phyloP scores from a whole-genome alignment of 2,888 invertebrate genomes.

The Clitarchus hookeri region DNA sequence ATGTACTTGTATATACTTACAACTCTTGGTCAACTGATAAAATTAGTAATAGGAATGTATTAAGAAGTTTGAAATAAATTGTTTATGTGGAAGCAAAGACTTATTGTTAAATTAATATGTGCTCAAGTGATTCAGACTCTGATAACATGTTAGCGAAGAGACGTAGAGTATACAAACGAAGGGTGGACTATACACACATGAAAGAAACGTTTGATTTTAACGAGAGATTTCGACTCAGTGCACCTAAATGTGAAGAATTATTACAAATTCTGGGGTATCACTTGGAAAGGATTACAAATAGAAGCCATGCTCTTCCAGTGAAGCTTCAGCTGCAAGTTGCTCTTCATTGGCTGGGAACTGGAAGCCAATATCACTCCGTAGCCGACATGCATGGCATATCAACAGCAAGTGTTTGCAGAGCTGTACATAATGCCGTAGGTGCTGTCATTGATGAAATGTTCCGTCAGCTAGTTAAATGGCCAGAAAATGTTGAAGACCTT shows the following conservation, averaged over 20 bases:
- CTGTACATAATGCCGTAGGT: not conserved
- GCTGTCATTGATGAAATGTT: not conserved
- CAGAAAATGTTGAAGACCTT: not conserved
- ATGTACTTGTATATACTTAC: not conserved
- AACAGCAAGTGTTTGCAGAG: not conserved
- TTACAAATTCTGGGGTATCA: not conserved
- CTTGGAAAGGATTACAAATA: not conserved
- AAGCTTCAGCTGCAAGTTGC: not conserved
- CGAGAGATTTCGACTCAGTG: not conserved
- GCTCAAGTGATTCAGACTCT: not conserved
- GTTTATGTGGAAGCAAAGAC: no score
- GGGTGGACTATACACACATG: not conserved
- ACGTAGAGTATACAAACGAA: not conserved
- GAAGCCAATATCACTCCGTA: not conserved
- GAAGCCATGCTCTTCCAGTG: not conserved
- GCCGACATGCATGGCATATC: constrained; percentile 12
- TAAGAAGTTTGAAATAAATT: no score
- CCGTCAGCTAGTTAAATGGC: not conserved
- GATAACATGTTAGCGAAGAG: not conserved
- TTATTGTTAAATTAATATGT: not conserved
- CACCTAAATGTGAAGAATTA: not conserved
- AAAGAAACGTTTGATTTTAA: not conserved
- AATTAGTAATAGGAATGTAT: not conserved
- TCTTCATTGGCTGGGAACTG: constrained; percentile 4
- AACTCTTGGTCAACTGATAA: not conserved